Conservation (phyloP, 2,113 vertebrate species). For the Apteryx owenii region DNA sequence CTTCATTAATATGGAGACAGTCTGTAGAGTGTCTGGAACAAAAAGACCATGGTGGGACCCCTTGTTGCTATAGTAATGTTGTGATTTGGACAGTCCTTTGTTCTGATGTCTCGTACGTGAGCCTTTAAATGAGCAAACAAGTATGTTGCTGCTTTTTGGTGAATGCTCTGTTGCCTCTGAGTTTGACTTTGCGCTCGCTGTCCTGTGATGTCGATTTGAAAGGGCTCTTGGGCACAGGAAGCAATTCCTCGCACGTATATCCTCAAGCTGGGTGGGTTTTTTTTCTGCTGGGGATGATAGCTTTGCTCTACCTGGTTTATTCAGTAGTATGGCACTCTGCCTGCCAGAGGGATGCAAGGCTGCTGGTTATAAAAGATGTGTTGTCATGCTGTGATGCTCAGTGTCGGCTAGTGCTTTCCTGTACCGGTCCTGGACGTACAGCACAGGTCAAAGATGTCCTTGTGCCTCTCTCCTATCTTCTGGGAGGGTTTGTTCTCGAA, state of each 20-base stretch:
- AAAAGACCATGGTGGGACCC: not conserved
- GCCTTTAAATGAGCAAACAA: not conserved
- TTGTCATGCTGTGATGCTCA: not conserved
- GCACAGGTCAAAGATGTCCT: not conserved
- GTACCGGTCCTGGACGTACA: not conserved
- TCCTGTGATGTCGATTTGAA: not conserved
- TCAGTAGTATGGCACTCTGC: not conserved
- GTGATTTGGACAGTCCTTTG: not conserved
- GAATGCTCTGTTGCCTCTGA: not conserved
- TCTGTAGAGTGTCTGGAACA: not conserved
- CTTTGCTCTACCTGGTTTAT: not conserved
- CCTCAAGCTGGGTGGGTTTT: not conserved
- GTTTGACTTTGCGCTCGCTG: not conserved
- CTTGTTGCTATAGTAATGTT: not conserved
- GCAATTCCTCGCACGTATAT: not conserved
- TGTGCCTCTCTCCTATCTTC: fast-evolving
- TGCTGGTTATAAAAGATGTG: not conserved
- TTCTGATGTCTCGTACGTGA: not conserved
- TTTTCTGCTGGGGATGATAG: not conserved
- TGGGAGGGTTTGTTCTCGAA: not conserved
- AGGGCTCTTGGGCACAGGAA: not conserved
- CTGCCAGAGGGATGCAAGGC: not conserved
- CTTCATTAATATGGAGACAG: not conserved
- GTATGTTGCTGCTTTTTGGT: fast-evolving
- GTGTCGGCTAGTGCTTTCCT: not conserved